Evolutionary conservation across 2,888 invertebrate species (phyloP), one percentile per base, ranked within the genome.

Genomic region (Amphipoea oculea): DNA sequence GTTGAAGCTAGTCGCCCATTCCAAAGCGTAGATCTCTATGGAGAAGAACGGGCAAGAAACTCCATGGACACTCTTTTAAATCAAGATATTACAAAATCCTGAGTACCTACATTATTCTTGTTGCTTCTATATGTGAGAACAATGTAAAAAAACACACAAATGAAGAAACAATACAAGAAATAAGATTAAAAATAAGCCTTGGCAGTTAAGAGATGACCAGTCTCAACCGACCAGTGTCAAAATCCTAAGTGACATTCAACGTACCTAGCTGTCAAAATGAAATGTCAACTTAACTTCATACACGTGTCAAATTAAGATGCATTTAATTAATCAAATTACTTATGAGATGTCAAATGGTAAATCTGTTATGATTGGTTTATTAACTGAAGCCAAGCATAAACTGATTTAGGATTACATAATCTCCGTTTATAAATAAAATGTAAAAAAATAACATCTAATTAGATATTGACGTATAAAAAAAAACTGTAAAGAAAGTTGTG

Each of bases 201-300:
- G n/a, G n/a, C n/a, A n/a, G n/a, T n/a, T n/a, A n/a, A n/a, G n/a
- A n/a, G n/a, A n/a, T n/a, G n/a, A n/a, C n/a, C n/a, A n/a, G n/a
- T n/a, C n/a, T n/a, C n/a, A n/a, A n/a, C n/a, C n/a, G n/a, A n/a
- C n/a, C n/a, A n/a, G n/a, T 45, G 62, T 62, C 78, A 67, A 83
- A n/a, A 42, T 51, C 4, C 0, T n/a, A 51, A 67, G 4, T 62
- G 23, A 48, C 40, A 62, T 54, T 67, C 7, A 54, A n/a, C 9
- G 6, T 77, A 36, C 36, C 1, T 36, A 11, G 7, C 57, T 62
- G 67, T 80, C 83, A 77, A 67, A 80, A 54, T 62, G 2, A 78
- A 68, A 68, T 1, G 40, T 78, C 51, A 76, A 36, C 29, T 51
- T 45, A 17, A 45, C 54, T 36, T 73, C 29, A 76, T 11, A 62